A percentile compares a stretch with the other conserved stretches of the same genome.
These are phyloP conservation scores for Torymus aiolomorphi DNA, from an alignment of 2,888 invertebrate species.

Conservation along the genomic window DNA sequence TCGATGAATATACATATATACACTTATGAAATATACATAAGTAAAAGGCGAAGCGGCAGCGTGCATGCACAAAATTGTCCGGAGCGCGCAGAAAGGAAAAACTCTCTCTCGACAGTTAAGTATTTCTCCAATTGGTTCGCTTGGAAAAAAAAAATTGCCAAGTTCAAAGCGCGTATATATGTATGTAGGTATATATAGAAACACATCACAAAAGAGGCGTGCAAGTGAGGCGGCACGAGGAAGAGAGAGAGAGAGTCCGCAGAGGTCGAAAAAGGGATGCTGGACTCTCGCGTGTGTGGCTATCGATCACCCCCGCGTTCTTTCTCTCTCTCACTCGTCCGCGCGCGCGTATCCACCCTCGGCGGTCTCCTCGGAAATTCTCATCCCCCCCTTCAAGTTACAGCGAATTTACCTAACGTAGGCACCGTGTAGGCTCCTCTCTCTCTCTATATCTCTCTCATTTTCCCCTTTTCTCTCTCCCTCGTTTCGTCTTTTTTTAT, in stretches of 20 bases:
- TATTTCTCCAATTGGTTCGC: not conserved
- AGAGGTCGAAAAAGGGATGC: constrained; percentile 60
- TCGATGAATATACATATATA: too few relatives aligned
- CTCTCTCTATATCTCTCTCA: constrained; percentile 55
- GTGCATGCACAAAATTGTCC: not conserved
- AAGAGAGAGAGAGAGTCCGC: constrained; percentile 51
- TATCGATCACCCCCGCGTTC: constrained; percentile 60
- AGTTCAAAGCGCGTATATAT: not conserved
- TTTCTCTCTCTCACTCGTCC: not conserved
- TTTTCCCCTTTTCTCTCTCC: constrained; percentile 63
- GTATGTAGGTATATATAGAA: too few relatives aligned
- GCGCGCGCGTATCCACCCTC: constrained; percentile 57
- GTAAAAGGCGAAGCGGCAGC: too few relatives aligned
- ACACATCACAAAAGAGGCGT: not conserved
- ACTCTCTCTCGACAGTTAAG: too few relatives aligned
- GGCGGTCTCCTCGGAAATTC: constrained; percentile 64
- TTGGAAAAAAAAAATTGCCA: not conserved
- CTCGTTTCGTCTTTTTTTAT: constrained; percentile 55
- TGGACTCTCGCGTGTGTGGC: constrained; percentile 65
- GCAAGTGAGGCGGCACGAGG: constrained; percentile 26
- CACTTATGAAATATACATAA: too few relatives aligned
- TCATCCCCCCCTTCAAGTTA: constrained; percentile 68
- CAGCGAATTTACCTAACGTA: constrained; percentile 74
- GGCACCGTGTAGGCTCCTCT: constrained; percentile 64
- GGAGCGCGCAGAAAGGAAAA: not conserved